phyloP scores from a whole-genome alignment of 2,888 invertebrate genomes.

The Elmis aenea region DNA sequence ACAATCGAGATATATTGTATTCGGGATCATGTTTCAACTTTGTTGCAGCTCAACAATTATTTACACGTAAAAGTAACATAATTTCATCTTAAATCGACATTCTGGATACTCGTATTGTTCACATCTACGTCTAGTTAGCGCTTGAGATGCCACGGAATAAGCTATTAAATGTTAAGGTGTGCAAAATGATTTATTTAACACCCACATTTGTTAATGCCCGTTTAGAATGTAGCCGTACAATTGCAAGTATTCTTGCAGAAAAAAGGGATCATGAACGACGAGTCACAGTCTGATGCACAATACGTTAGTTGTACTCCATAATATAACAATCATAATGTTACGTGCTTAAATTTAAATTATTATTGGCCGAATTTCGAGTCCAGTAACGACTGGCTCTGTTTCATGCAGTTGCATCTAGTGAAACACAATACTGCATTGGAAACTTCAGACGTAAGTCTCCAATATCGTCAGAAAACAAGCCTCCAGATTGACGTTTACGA shows the following conservation, averaged over 20 bases:
- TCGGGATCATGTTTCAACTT: no score
- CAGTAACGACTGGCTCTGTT: constrained; percentile 19
- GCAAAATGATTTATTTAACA: constrained; percentile 40
- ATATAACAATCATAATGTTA: constrained; percentile 39
- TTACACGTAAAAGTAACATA: no score
- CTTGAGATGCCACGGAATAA: constrained; percentile 33
- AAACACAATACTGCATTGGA: constrained; percentile 3
- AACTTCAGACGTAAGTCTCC: constrained; percentile 26
- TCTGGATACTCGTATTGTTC: no score
- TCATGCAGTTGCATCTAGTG: constrained; percentile 4
- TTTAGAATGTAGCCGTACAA: constrained; percentile 28
- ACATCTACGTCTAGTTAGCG: constrained; percentile 31
- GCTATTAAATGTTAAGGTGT: constrained; percentile 36
- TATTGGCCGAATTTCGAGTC: constrained; percentile 31
- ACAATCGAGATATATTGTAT: no score
- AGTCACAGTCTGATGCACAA: constrained; percentile 25
- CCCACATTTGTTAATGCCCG: constrained; percentile 37
- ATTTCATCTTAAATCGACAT: no score
- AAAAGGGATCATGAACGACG: constrained; percentile 11
- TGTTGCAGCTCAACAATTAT: no score
- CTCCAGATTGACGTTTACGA: constrained; percentile 42
- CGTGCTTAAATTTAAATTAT: constrained; percentile 43
- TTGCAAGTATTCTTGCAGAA: constrained; percentile 11
- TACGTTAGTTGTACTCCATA: constrained; percentile 30
- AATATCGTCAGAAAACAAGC: constrained; percentile 19